Conservation (phyloP, 2,888 invertebrate genomes). For the Hemicrepidius hirtus region DNA sequence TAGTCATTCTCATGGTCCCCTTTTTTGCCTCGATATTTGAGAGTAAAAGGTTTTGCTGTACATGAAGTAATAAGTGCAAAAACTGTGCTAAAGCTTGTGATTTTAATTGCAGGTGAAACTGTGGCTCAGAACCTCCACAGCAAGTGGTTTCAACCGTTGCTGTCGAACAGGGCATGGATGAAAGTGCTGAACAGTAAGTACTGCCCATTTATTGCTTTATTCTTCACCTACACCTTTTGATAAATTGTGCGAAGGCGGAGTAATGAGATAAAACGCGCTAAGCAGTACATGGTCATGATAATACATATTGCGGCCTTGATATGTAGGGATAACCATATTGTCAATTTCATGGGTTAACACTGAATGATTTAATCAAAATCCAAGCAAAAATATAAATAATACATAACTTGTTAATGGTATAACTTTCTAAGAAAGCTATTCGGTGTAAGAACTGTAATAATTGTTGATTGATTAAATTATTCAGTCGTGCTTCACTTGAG, state of each 20-base stretch:
- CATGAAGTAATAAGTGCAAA: background rate
- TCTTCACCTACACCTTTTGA: slow-evolving; percentile 30
- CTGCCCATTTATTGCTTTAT: slow-evolving; percentile 33
- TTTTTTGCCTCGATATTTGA: background rate
- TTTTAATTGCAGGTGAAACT: slow-evolving; percentile 47
- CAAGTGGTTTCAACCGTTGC: slow-evolving; percentile 53
- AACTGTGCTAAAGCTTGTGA: background rate
- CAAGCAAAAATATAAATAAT: too few species aligned
- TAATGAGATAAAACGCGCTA: background rate
- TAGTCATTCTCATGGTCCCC: background rate
- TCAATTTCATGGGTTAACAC: too few species aligned
- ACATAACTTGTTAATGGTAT: too few species aligned
- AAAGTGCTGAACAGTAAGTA: slow-evolving; percentile 57
- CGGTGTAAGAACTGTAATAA: too few species aligned
- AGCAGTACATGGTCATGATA: background rate
- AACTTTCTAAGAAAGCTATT: too few species aligned
- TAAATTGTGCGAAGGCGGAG: slow-evolving; percentile 10
- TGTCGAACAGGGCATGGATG: slow-evolving; percentile 57
- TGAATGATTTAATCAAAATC: too few species aligned
- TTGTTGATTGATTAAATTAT: too few species aligned
- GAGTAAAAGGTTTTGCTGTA: slow-evolving; percentile 13
- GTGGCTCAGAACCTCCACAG: slow-evolving; percentile 38
- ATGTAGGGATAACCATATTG: too few species aligned
- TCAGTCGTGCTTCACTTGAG: too few species aligned
- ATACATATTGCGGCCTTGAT: too few species aligned